Base-by-base conservation (phyloP, 2,888 invertebrate genomes). In the Ditylenchus weischeri region DNA sequence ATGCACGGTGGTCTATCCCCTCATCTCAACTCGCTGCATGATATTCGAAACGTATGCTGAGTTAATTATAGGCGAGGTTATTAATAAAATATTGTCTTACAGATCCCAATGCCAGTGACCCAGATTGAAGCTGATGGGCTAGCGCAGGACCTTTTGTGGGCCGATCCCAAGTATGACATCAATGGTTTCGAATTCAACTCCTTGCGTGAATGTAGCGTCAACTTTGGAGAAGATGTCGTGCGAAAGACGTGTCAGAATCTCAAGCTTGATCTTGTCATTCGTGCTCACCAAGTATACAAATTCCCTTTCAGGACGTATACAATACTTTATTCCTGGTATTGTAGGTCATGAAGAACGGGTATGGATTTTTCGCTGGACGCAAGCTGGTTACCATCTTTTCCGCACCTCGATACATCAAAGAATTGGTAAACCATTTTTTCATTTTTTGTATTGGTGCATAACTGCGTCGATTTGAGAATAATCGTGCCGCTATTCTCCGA, bases 1-100 rank as follows among this genome's bases (percentile, higher is more conserved):
- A 66, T 69, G 66, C 72, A 72, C 50, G 72, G 72, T 36, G 72
- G 72, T 21, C 36, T 72, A 3, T 65, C 65, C 29, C 72, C 72
- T 18, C 29, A 61, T 6, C 62, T 72, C 13, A 57, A 63, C 21
- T 64, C 71, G 11, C 15, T 72, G 18, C 64, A 68, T 49, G 72
- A 69, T 57, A 60, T 72, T 19, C 64, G 63, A 13, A 38, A 54
- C 29, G 63, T 72, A 21, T 57, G 69, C 21, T 43, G 23, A 54
- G 57, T 10, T 59, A 10, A 29, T 29, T 29, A 29, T 59, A 43
- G 35, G 59, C 35, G 23, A 19, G 7, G 2, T 59, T 59, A 6
- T 10, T 35, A 11, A 21, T 59, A 23, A 13, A 15, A 5, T 29
- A 18, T 15, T 13, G 23, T 18, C 13, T 54, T 54, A 29, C 57